Base-by-base conservation (phyloP, 2,113 vertebrate genomes). In the Zosterops pallidus region DNA sequence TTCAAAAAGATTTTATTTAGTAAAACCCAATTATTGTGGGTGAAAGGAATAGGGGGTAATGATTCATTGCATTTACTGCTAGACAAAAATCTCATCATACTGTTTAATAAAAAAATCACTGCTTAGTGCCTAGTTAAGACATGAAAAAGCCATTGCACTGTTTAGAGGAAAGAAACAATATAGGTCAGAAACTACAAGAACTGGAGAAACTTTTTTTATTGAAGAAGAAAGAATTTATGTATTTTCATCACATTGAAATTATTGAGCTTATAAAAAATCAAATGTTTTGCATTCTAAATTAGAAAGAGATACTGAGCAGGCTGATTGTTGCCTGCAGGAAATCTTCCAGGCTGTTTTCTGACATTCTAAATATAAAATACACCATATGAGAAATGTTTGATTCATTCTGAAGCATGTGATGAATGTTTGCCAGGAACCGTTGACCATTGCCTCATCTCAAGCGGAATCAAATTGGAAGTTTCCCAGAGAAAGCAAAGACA, bases 1-100 rank as follows among this genome's bases (percentile, higher is more conserved):
- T 90, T 89, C 28, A 82, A 76, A 86, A 86, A 83, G 3, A 74
- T 77, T 95, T 95, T 90, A 86, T 94, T 94, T 95, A 90, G 69
- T 72, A 85, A 95, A 94, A 72, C 18, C 20, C 41, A 90, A 63
- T 95, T 96, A 90, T 93, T 68, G 31, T 82, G 52, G 16, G 9
- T 72, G 90, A 92, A 82, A 78, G 20, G 31, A 83, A 94, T 89
- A 90, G 15, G 28, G 64, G 25, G 26, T 64, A 90, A 63, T 39
- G 33, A 97, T 35, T 81, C 53, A 89, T 57, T 41, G 56, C 70
- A 75, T 94, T 92, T 95, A 75, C 44, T 83, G 41, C 23, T 82
- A 80, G 62, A 77, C 20, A 93, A 86, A 91, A 77, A 71, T 60
- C 42, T 92, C 59, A 85, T 87, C 88, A 77, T 85, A 59, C 31